Evolutionary conservation across 2,888 invertebrate species (phyloP), one percentile per base, ranked within the genome.

Genomic region (Acholoe squamosa): DNA sequence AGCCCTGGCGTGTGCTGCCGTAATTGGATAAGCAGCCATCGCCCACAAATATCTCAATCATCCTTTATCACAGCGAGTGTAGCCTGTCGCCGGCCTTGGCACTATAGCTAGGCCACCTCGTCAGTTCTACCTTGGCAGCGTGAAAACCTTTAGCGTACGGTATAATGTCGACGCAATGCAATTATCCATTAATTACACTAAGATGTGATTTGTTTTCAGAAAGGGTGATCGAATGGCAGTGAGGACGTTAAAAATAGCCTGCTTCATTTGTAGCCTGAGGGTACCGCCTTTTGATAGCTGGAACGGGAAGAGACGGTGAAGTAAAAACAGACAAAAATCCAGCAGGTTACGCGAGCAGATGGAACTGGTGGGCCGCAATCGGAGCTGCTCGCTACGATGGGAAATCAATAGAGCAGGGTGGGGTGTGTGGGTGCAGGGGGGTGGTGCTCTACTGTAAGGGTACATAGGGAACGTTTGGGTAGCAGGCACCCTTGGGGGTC

Each of bases 1-100:
- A 31, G 52, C 84, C 86, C 34, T 33, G 22, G 34, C 34, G 12
- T 19, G 43, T 34, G 80, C 80, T 3, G 80, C 34, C 43, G 25
- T 80, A 80, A 80, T 80, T 80, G 80, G 80, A 80, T 80, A 80
- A 80, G 80, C 80, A 80, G 80, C 43, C 80, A 80, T 80, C 80
- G 33, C 16, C 80, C n/a, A n/a, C 80, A 22, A 80, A 80, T 43
- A 80, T 80, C 43, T 80, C 80, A 80, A 80, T 80, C 80, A 80
- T 22, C 80, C n/a, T 71, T 71, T 71, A 71, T 71, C 31, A 71
- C 14, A 16, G 71, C 80, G 43, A 19, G n/a, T 80, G 80, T 14
- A 34, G 80, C 34, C 80, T 43, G 80, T 80, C 80, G 80, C 33
- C 14, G 31, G 71, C 19, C 61, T 61, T 61, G 76, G 16, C 76